Conservation (phyloP, 2,888 invertebrate genomes). For the Onchidella celtica region DNA sequence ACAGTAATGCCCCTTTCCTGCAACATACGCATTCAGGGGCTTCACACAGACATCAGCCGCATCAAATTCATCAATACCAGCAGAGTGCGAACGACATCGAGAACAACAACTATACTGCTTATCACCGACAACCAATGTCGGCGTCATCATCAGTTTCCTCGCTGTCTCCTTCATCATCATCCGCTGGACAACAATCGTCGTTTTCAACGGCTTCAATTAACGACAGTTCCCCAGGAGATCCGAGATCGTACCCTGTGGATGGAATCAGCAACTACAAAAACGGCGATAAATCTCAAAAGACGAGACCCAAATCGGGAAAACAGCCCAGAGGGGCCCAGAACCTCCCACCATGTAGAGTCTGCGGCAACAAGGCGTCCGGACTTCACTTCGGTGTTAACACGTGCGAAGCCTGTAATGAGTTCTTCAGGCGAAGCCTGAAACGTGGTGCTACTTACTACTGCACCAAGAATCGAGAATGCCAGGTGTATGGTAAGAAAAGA, state of each 20-base stretch:
- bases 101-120: not conserved
- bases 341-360: constrained; percentile 43
- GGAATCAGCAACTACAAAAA: too few relatives aligned
- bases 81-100: not conserved
- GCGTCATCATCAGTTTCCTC: not conserved
- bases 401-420: constrained; percentile 64
- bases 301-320: not conserved
- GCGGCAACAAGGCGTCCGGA: constrained; percentile 42
- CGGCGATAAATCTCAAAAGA: not conserved
- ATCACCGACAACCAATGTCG: not conserved
- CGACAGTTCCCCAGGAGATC: too few relatives aligned
- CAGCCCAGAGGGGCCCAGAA: constrained; percentile 37
- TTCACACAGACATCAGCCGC: not conserved
- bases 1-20: not conserved
- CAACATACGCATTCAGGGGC: not conserved
- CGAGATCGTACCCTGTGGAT: too few relatives aligned
- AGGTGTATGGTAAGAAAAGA: constrained; percentile 66
- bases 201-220: too few relatives aligned
- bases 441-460: constrained; percentile 69
- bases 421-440: constrained; percentile 74
- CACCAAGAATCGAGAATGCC: constrained; percentile 59
- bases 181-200: too few relatives aligned
- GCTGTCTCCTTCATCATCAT: constrained; percentile 1
- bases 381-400: constrained; percentile 47
- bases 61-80: not conserved